phyloP scores from a whole-genome alignment of 2,113 vertebrate genomes.

The Oostethus manadensis region DNA sequence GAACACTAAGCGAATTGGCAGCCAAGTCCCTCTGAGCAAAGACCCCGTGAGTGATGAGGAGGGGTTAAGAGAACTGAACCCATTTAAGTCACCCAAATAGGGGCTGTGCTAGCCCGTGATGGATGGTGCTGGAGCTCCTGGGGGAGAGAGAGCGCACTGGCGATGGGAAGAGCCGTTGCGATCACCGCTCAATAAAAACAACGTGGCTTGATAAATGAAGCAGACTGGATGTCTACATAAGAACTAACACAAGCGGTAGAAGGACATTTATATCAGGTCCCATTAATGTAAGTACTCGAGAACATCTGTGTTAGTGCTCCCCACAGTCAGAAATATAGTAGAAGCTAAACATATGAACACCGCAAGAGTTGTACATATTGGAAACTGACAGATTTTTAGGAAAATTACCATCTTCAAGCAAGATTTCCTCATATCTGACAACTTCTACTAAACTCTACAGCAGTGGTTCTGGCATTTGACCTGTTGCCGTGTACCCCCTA shows the following conservation, averaged over 20 bases:
- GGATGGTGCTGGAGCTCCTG: conserved; percentile 60
- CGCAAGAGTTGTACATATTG: too few species aligned
- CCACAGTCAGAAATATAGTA: too few species aligned
- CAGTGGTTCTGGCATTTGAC: too few species aligned
- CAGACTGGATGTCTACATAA: conserved; percentile 30
- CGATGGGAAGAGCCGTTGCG: conserved; percentile 47
- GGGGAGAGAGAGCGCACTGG: conserved; percentile 52
- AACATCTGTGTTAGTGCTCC: too few species aligned
- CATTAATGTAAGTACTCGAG: not conserved
- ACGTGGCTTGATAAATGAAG: conserved; percentile 59
- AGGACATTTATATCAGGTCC: not conserved
- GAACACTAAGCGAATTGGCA: conserved; percentile 49
- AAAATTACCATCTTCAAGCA: too few species aligned
- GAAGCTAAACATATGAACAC: too few species aligned
- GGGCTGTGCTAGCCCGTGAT: conserved; percentile 63
- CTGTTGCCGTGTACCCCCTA: too few species aligned
- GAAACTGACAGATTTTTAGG: too few species aligned
- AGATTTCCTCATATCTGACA: too few species aligned
- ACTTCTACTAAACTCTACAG: too few species aligned
- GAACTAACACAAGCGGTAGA: conserved; percentile 11
- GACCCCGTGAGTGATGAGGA: conserved; percentile 71
- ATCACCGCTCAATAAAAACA: conserved; percentile 66
- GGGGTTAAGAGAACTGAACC: conserved; percentile 80
- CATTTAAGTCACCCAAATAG: conserved; percentile 80
- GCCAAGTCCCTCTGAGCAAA: conserved; percentile 56